A percentile compares a stretch with the other conserved stretches of the same genome.
phyloP scores from a whole-genome alignment of 1,140 invertebrate species.

The Scaptodrosophila lebanonensis region DNA sequence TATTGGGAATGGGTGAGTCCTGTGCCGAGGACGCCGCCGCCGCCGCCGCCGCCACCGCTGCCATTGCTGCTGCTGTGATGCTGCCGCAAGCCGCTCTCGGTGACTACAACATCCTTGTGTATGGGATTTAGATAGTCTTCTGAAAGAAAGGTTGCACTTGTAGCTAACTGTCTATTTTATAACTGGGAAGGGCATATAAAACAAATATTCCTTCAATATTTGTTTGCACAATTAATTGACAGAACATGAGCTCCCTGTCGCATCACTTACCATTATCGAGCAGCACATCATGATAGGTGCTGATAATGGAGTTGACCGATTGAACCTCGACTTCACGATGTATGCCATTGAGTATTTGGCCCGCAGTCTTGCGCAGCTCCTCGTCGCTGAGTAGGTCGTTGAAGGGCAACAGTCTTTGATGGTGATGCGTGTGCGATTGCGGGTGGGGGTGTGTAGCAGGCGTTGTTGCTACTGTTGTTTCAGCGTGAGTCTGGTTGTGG shows the following conservation, averaged over 20 bases:
- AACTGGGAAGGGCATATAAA: not conserved
- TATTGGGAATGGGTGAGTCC: conserved; percentile 54
- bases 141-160: conserved; percentile 7
- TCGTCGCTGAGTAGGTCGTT: conserved; percentile 68
- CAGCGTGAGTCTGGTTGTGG: conserved; percentile 17
- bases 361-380: conserved; percentile 76
- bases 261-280: conserved; percentile 65
- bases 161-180: not conserved
- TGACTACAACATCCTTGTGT: conserved; percentile 76
- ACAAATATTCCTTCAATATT: too few species aligned
- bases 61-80: conserved; percentile 31
- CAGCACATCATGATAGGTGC: conserved; percentile 69
- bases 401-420: conserved; percentile 59
- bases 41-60: conserved; percentile 22
- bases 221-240: not conserved
- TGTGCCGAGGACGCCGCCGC: conserved; percentile 2
- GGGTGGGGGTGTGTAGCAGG: conserved; percentile 12
- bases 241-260: not conserved
- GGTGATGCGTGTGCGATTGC: conserved; percentile 19
- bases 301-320: conserved; percentile 73
- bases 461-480: conserved; percentile 21
- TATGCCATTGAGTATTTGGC: conserved; percentile 78
- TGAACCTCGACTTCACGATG: conserved; percentile 78
- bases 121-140: conserved; percentile 78
- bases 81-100: conserved; percentile 75